Conservation (phyloP, 2,797 vertebrate genomes). For the Alauda arvensis region DNA sequence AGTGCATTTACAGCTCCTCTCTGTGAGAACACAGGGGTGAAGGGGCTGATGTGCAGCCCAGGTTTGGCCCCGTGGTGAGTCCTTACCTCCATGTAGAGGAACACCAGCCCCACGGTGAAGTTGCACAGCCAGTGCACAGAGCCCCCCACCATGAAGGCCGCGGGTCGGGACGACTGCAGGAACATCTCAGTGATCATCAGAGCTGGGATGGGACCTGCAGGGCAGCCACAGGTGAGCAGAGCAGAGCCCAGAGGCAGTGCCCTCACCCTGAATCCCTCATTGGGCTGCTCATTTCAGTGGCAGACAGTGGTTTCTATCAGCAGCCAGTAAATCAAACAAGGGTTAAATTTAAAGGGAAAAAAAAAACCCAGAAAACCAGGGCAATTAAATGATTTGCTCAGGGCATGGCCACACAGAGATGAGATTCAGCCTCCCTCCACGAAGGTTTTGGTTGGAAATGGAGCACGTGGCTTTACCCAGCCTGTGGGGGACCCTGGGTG, state of each 20-base stretch:
- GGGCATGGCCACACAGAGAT: not conserved
- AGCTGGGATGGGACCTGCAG: slow-evolving; percentile 84
- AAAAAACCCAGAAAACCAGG: no score
- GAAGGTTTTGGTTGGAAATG: not conserved
- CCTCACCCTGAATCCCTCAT: not conserved
- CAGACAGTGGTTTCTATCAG: not conserved
- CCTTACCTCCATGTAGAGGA: slow-evolving; percentile 88
- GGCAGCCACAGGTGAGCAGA: not conserved
- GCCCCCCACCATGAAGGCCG: slow-evolving; percentile 92
- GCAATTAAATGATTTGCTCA: not conserved
- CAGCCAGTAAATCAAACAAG: not conserved
- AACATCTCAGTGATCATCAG: slow-evolving; percentile 93
- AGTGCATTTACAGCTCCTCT: not conserved
- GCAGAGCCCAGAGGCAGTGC: not conserved
- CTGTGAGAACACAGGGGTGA: not conserved
- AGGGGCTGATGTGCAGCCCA: not conserved
- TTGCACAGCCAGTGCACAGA: slow-evolving; percentile 92
- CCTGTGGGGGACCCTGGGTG: not conserved
- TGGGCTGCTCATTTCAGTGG: not conserved
- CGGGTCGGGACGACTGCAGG: slow-evolving; percentile 87
- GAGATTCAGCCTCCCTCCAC: not conserved
- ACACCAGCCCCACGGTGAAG: slow-evolving; percentile 88
- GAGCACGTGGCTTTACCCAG: not conserved
- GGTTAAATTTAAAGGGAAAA: not conserved
- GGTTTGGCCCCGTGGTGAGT: fast-evolving